phyloP scores from a whole-genome alignment of 23 tunicate species.

The Phallusia fumigata region DNA sequence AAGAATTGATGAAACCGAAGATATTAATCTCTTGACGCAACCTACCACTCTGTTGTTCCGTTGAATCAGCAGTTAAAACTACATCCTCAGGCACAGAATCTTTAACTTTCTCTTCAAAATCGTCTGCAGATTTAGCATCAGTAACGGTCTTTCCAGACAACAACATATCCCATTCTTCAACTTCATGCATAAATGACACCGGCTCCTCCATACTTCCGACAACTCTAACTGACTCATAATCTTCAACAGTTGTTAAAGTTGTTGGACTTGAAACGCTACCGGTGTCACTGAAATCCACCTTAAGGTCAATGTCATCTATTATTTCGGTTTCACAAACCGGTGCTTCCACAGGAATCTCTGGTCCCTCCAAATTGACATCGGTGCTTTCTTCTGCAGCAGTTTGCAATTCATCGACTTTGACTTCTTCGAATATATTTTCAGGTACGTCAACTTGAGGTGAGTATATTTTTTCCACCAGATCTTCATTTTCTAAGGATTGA shows the following conservation, averaged over 20 bases:
- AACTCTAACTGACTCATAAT: neutral
- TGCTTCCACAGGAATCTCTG: too few species aligned
- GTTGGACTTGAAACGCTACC: neutral
- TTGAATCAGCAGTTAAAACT: neutral
- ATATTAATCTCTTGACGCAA: too few species aligned
- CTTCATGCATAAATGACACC: neutral
- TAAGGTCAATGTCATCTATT: neutral
- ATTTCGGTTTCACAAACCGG: neutral
- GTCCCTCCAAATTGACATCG: too few species aligned
- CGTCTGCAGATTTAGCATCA: neutral
- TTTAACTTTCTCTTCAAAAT: neutral
- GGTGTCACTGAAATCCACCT: neutral
- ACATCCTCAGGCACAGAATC: neutral
- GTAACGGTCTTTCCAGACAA: neutral
- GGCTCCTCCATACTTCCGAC: neutral
- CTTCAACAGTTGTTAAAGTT: neutral
- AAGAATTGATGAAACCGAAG: too few species aligned
- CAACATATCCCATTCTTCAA: neutral
- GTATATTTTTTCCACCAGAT: too few species aligned
- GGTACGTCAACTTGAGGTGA: too few species aligned
- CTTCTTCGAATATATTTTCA: too few species aligned
- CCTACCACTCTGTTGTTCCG: neutral
- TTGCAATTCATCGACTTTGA: too few species aligned
- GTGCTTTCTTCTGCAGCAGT: too few species aligned
- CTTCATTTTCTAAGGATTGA: neutral